These are phyloP conservation scores for Heterodera filipjevi DNA, from an alignment of 2,888 invertebrate species.

Conservation along the genomic window DNA sequence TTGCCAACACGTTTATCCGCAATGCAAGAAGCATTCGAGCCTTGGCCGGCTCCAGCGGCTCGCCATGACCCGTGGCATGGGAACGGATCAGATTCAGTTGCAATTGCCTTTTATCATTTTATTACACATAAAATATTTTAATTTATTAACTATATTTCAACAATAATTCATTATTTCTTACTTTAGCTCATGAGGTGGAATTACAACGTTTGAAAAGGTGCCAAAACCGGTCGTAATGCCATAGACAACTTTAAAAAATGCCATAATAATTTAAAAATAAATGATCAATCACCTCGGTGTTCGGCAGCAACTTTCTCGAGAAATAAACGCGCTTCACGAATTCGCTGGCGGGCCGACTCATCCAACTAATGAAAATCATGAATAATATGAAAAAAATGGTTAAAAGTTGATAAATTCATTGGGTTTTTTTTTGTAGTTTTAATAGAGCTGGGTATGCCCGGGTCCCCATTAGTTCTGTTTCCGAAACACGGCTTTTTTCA, in stretches of 20 bases:
- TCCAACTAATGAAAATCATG: conserved; percentile 67
- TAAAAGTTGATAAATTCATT: no score
- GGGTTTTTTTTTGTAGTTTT: no score
- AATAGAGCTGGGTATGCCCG: no score
- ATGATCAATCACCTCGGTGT: conserved; percentile 68
- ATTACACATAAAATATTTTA: neutral
- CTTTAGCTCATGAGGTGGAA: conserved; percentile 71
- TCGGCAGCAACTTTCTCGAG: conserved; percentile 72
- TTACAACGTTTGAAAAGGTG: conserved; percentile 72
- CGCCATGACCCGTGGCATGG: conserved; percentile 74
- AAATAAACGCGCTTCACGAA: conserved; percentile 70
- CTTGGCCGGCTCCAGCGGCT: conserved; percentile 71
- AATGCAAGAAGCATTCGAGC: conserved; percentile 74
- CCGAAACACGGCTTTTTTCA: no score
- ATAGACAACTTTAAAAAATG: conserved; percentile 67
- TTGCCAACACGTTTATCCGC: conserved; percentile 74
- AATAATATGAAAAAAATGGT: no score
- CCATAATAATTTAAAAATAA: neutral
- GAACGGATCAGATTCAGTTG: conserved; percentile 75
- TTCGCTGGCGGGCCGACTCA: conserved; percentile 70
- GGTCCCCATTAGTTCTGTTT: no score
- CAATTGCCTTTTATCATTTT: conserved; percentile 67
- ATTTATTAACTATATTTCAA: neutral
- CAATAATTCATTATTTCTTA: conserved; percentile 52
- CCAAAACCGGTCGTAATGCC: conserved; percentile 76